Base-by-base conservation (phyloP, 2,113 vertebrate species). In the Morone chrysops region DNA sequence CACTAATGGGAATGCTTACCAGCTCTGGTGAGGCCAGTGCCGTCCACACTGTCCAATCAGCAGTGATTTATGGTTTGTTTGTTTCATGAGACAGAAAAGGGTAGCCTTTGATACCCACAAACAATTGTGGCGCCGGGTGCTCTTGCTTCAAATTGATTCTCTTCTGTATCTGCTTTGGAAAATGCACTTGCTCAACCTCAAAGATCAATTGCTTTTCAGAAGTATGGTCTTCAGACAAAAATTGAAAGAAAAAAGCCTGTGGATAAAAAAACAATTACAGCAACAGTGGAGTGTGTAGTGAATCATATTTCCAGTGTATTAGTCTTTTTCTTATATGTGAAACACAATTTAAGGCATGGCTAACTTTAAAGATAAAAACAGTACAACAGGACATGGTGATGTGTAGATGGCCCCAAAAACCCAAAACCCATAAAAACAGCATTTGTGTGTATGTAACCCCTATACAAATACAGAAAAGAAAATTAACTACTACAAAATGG, bases 61-160 rank as follows among this genome's bases (percentile, higher is more conserved):
- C 47, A 11, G 77, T 91, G 92, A 94, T 94, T 93, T 94, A 94
- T 92, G 87, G 90, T 91, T 92, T 92, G 93, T 94, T 94, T 92
- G 89, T 88, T 88, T 84, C 81, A 70, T 81, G 78, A 90, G 70
- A 90, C 80, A 83, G 81, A 79, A 79, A 83, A 85, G 76, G 63
- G 56, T 68, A 87, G 81, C 87, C 81, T 91, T 87, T 90, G 90
- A 86, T 91, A 85, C 87, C 65, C 72, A 81, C 74, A 88, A 90
- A 92, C 86, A 85, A 92, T 85, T 74, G 88, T 79, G 85, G 87
- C 40, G 43, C 89, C 38, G 22, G 73, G 72, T 78, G 86, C 82
- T 87, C 81, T 86, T 88, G 70, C 92, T 82, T 88, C 80, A 89
- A 92, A 93, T 92, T 89, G 92, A 93, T 92, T 94, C 90, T 91